Percentiles rank a stretch among this genome's conserved stretches.
These are phyloP conservation scores for Lamellibrachia satsuma DNA, from an alignment of 2,888 invertebrate species.

Conservation along the genomic window DNA sequence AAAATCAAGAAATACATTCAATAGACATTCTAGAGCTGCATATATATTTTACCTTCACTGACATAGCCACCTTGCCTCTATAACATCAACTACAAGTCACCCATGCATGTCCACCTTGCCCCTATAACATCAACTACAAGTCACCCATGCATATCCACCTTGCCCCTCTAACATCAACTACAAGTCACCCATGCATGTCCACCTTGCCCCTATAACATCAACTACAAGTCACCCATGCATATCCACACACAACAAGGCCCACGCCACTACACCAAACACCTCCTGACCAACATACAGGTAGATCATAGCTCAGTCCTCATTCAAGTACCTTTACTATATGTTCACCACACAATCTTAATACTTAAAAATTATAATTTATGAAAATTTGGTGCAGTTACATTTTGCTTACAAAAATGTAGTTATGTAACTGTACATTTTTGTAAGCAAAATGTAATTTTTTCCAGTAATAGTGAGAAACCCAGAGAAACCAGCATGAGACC, in stretches of 20 bases:
- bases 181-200: not conserved
- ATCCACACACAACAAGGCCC: not conserved
- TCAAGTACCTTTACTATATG: not conserved
- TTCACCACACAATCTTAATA: not conserved
- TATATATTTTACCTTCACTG: no score
- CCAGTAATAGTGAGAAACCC: no score
- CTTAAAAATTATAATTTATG: not conserved
- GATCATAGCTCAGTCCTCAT: not conserved
- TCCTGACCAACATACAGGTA: not conserved
- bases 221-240: not conserved
- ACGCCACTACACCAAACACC: not conserved
- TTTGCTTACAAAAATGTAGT: no score
- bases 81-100: not conserved
- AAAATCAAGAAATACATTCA: no score
- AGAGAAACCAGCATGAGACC: no score
- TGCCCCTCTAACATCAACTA: not conserved
- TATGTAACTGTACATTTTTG: no score
- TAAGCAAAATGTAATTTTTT: no score
- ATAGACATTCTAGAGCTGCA: no score
- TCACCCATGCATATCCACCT: not conserved
- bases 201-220: not conserved
- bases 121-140: not conserved
- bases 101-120: not conserved
- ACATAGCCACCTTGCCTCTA: not conserved
- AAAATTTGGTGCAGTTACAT: no score